Evolutionary conservation across 35 echinoderm and acorn worm species (phyloP).

Genomic region (Strongylocentrotus purpuratus): DNA sequence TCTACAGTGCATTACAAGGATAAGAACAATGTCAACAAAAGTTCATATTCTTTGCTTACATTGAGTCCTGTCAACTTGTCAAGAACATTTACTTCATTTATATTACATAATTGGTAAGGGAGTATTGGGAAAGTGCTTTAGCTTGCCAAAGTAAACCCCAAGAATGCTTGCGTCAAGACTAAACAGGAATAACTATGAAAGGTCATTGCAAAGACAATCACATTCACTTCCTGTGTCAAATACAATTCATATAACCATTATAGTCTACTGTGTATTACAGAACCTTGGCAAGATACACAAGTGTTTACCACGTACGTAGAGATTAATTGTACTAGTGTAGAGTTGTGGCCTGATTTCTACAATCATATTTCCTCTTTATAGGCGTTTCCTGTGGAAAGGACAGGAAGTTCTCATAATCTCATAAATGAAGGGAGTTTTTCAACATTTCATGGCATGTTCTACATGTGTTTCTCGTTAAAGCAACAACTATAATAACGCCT

Average conservation of each 20-base stretch:
- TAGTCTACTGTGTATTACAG: background rate
- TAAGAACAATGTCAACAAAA: too few relatives aligned
- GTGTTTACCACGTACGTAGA: background rate
- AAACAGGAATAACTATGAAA: background rate
- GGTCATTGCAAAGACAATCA: background rate
- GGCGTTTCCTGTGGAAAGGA: background rate
- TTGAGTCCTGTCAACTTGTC: too few relatives aligned
- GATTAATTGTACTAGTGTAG: background rate
- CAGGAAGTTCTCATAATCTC: background rate
- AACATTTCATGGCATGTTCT: background rate
- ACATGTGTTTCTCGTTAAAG: background rate
- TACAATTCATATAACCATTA: background rate
- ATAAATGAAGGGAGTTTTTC: background rate
- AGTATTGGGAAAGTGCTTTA: background rate
- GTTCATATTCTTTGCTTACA: too few relatives aligned
- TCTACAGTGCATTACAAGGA: too few relatives aligned
- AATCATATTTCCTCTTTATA: background rate
- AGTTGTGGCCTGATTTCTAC: background rate
- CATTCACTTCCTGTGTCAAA: conserved; percentile 34
- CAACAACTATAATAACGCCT: background rate
- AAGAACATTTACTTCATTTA: too few relatives aligned
- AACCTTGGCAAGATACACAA: background rate
- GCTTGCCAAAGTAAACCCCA: background rate
- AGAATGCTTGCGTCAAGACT: background rate
- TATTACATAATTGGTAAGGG: too few relatives aligned